Evolutionary conservation across 2,888 invertebrate species (phyloP), one percentile per base, ranked within the genome.

Genomic region (Frankliniella intonsa): DNA sequence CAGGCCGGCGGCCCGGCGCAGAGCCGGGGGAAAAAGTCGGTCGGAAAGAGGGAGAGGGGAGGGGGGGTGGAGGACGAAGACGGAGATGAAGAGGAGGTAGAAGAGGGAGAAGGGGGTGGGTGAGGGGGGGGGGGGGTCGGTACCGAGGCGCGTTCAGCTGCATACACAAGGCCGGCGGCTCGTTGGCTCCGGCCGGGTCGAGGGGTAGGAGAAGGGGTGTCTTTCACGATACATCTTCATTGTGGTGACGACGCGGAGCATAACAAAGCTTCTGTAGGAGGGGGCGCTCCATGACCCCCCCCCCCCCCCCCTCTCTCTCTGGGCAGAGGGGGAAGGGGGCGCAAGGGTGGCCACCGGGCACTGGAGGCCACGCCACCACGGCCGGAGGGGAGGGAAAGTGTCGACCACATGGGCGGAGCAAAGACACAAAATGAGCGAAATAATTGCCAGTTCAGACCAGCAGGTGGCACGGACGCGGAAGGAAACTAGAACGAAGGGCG

Each of bases 141-240:
- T 12, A 19, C 62, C 38, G 38, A 38, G 38, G 38, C 38, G 38
- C 38, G 38, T 38, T 38, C 38, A 38, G 38, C 38, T 38, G 38
- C 38, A 38, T 38, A 38, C 38, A 38, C 55, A 19, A 7, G 55
- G 14, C 55, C 5, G 55, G 17, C 17, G 17, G 55, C 55, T 55
- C 14, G 14, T 55, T 55, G 55, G 55, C 55, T 19, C 55, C 17
- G 5, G 55, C 14, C 14, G 55, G 38, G 69, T n/a, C 11, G 69
- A 22, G 8, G 69, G 65, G 65, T 8, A 7, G 69, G 22, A 22
- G 69, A 22, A 22, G 69, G 22, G 22, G 69, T 76, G 62, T 76
- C 69, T 76, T 76, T 76, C 22, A 76, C 69, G 69, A 76, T 76
- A 25, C 69, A 76, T 76, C 69, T 76, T 76, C 69, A 25, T 76